These are phyloP conservation scores for Anoplopoma fimbria DNA, from an alignment of 2,113 vertebrate genomes.

Conservation along the genomic window DNA sequence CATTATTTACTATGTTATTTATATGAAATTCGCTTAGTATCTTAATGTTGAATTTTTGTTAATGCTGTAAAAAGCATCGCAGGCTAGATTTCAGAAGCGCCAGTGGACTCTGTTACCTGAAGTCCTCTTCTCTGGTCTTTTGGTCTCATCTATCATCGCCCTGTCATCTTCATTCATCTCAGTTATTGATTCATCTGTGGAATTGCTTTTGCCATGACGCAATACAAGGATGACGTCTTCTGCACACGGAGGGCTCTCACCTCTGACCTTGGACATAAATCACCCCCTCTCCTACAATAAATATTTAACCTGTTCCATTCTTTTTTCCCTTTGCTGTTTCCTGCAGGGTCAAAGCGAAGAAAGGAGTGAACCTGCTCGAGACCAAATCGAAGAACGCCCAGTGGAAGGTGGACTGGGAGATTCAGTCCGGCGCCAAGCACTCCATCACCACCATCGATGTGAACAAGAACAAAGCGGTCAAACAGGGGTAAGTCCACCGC, in stretches of 20 bases:
- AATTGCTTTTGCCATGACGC: slow-evolving; percentile 72
- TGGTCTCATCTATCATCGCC: slow-evolving; percentile 59
- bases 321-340: slow-evolving; percentile 23
- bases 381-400: slow-evolving; percentile 90
- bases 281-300: slow-evolving; percentile 53
- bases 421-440: slow-evolving; percentile 94
- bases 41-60: not conserved
- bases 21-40: not conserved
- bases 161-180: slow-evolving; percentile 70
- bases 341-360: slow-evolving; percentile 97
- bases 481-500: slow-evolving; percentile 84
- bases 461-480: slow-evolving; percentile 83
- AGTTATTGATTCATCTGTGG: slow-evolving; percentile 71
- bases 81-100: slow-evolving; percentile 34
- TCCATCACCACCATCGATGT: slow-evolving; percentile 95
- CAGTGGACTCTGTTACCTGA: slow-evolving; percentile 34
- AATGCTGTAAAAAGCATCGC: not conserved
- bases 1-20: not conserved
- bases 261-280: slow-evolving; percentile 70
- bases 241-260: slow-evolving; percentile 41
- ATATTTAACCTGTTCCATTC: slow-evolving; percentile 34
- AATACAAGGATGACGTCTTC: slow-evolving; percentile 39
- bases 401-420: slow-evolving; percentile 94
- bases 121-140: slow-evolving; percentile 5
- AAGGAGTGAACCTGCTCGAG: slow-evolving; percentile 94